Percentiles rank a stretch among this genome's conserved stretches.
Evolutionary conservation across 2,797 vertebrate genomes (phyloP).

Genomic region (Eospalax fontanierii): DNA sequence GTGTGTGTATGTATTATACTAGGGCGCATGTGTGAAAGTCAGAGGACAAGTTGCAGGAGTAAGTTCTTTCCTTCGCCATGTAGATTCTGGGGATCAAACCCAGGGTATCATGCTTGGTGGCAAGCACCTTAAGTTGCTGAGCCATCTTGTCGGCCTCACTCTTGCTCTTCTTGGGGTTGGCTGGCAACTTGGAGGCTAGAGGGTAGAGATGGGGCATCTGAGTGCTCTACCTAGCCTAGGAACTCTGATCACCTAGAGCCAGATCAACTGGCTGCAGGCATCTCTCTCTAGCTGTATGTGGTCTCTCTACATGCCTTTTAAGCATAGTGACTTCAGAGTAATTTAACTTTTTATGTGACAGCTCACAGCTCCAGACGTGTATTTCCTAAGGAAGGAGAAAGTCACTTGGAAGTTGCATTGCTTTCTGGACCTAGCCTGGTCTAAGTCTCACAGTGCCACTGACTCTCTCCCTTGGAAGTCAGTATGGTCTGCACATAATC

Average conservation of each 20-base stretch:
- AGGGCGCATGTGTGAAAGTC: neutral
- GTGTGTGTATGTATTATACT: too few relatives aligned
- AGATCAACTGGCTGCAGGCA: neutral
- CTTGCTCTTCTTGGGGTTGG: neutral
- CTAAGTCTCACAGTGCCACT: neutral
- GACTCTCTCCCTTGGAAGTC: neutral
- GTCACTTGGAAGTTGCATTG: neutral
- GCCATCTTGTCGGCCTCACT: neutral
- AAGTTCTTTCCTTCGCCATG: neutral
- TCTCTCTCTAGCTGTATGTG: neutral
- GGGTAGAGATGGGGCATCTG: neutral
- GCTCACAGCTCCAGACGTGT: neutral
- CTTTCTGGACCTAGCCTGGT: neutral
- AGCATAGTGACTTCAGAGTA: neutral
- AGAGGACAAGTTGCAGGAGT: neutral
- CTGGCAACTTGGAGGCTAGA: neutral
- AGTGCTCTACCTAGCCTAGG: neutral
- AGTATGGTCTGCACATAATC: neutral
- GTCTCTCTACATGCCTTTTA: neutral
- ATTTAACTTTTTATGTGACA: neutral
- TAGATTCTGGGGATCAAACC: neutral
- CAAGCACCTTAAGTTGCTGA: neutral
- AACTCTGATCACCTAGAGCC: neutral
- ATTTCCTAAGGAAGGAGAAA: constrained; percentile 21
- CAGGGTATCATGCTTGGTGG: neutral